A percentile compares a stretch with the other conserved stretches of the same genome.
Evolutionary conservation across 2,113 vertebrate genomes (phyloP).

Genomic region (Perca schrenkii): DNA sequence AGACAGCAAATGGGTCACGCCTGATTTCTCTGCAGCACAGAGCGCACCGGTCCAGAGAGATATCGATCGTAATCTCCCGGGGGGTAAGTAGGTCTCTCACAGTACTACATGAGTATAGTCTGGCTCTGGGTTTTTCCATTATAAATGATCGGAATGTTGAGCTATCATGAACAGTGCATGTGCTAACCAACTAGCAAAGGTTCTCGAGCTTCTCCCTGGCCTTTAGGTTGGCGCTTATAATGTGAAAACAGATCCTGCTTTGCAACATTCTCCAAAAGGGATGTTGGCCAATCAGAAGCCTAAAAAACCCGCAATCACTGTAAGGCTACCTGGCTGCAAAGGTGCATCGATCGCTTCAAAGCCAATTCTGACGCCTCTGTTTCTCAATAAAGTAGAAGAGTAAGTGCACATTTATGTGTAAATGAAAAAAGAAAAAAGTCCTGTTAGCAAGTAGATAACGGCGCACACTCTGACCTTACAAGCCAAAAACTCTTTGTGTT

Average conservation of each 20-base stretch:
- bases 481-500: too few relatives aligned
- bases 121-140: conserved; percentile 20
- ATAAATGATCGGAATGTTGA: conserved; percentile 42
- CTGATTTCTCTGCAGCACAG: conserved; percentile 43
- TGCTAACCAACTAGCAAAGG: not conserved
- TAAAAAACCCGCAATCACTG: too few relatives aligned
- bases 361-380: too few relatives aligned
- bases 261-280: not conserved
- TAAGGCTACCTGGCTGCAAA: too few relatives aligned
- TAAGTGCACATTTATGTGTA: too few relatives aligned
- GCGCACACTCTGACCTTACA: too few relatives aligned
- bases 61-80: conserved; percentile 50
- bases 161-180: conserved; percentile 14
- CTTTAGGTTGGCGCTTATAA: not conserved
- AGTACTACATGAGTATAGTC: conserved; percentile 18
- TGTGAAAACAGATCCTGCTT: not conserved
- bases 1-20: conserved; percentile 50
- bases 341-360: too few relatives aligned
- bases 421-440: too few relatives aligned
- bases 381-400: too few relatives aligned
- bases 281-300: too few relatives aligned
- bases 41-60: conserved; percentile 37
- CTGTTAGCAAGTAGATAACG: too few relatives aligned
- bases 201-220: not conserved
- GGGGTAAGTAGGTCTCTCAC: conserved; percentile 29